Percentiles rank a stretch among this genome's conserved stretches.
Conservation (phyloP, 2,888 invertebrate genomes). For the Atethmia centrago region DNA sequence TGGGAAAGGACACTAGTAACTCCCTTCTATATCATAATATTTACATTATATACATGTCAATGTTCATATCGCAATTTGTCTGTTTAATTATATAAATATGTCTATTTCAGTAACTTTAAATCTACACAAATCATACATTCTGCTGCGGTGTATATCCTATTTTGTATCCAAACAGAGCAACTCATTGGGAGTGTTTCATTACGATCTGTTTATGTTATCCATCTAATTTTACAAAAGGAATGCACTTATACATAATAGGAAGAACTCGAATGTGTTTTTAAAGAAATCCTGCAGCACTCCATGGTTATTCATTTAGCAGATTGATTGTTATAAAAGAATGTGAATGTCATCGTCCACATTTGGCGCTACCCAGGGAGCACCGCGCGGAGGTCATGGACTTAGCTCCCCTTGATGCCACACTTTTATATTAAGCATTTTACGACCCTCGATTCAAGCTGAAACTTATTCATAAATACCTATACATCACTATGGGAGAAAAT, state of each 20-base stretch:
- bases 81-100: slow-evolving; percentile 63
- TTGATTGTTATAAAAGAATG: slow-evolving; percentile 72
- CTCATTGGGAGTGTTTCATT: slow-evolving; percentile 40
- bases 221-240: slow-evolving; percentile 53
- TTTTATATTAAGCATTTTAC: slow-evolving; percentile 66
- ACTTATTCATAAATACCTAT: slow-evolving; percentile 60
- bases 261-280: slow-evolving; percentile 51
- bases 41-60: slow-evolving; percentile 85
- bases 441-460: slow-evolving; percentile 66
- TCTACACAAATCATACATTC: slow-evolving; percentile 48
- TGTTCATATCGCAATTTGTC: slow-evolving; percentile 69
- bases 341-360: slow-evolving; percentile 86
- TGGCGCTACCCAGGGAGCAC: slow-evolving; percentile 90
- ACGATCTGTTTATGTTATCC: slow-evolving; percentile 30
- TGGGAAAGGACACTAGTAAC: slow-evolving; percentile 77
- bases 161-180: slow-evolving; percentile 49
- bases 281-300: slow-evolving; percentile 61
- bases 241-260: slow-evolving; percentile 49
- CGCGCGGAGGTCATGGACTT: slow-evolving; percentile 90
- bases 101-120: slow-evolving; percentile 62
- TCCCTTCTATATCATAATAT: slow-evolving; percentile 77
- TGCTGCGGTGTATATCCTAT: slow-evolving; percentile 46
- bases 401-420: slow-evolving; percentile 87
- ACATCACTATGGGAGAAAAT: slow-evolving; percentile 55
- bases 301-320: slow-evolving; percentile 53